Evolutionary conservation across 30 jellyfish, hydroid and myxozoan species (phyloP).

Genomic region (Aurelia sp.): DNA sequence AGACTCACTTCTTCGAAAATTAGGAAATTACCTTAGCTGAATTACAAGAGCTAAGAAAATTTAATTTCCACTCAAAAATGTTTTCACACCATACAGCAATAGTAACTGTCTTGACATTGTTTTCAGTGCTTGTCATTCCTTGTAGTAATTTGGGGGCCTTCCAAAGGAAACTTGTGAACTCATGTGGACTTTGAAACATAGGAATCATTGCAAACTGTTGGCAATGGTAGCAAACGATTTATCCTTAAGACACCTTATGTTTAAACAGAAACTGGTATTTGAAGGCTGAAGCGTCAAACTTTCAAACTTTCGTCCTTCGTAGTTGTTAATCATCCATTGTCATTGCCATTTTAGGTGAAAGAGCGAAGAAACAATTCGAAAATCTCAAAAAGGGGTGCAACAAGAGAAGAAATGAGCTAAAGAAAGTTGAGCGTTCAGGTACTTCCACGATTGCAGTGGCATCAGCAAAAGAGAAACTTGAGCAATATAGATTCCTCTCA

Average conservation of each 20-base stretch:
- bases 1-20: no score
- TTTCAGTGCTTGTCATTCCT: no score
- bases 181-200: no score
- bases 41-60: no score
- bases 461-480: constrained; percentile 21
- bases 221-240: background rate
- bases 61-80: no score
- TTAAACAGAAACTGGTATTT: background rate
- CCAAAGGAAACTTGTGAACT: no score
- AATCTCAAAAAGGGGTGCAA: constrained; percentile 49
- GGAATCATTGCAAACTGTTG: no score
- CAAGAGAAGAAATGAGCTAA: constrained; percentile 28
- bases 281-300: background rate
- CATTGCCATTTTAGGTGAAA: constrained; percentile 30
- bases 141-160: no score
- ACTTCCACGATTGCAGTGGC: constrained; percentile 15
- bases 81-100: no score
- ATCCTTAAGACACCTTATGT: no score
- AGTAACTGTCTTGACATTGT: no score
- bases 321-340: background rate
- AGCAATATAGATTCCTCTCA: constrained; percentile 32
- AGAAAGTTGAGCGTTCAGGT: constrained; percentile 37
- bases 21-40: no score
- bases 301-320: background rate
- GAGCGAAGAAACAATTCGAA: constrained; percentile 42